Conservation (phyloP, 2,113 vertebrate species). For the Lamprotornis superbus region DNA sequence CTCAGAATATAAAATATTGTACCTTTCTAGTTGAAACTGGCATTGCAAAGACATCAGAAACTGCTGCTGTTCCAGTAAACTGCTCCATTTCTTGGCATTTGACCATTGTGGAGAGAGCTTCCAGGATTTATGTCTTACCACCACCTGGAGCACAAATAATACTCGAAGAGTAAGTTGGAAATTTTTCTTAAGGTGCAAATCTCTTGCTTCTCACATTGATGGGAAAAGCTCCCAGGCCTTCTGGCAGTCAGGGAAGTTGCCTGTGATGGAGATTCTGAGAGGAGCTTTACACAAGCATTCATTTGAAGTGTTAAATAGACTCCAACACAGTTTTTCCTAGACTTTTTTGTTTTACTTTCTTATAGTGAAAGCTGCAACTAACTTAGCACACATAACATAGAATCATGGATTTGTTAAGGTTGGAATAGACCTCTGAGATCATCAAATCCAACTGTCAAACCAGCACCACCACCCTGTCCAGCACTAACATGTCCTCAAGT, state of each 20-base stretch:
- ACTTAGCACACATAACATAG: not conserved
- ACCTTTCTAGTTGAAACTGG: not conserved
- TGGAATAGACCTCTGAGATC: not conserved
- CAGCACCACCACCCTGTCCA: not conserved
- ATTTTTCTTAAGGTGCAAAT: conserved; percentile 8
- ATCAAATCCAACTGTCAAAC: not conserved
- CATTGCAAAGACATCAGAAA: not conserved
- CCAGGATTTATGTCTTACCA: conserved; percentile 28
- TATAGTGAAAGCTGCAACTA: not conserved
- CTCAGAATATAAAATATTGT: conserved; percentile 8
- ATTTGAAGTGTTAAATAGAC: not conserved
- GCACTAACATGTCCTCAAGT: not conserved
- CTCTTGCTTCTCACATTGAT: not conserved
- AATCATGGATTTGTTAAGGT: not conserved
- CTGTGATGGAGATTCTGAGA: not conserved
- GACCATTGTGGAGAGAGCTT: not conserved
- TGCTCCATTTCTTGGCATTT: conserved; percentile 5
- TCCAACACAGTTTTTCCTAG: not conserved
- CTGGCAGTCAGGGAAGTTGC: not conserved
- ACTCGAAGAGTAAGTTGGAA: not conserved
- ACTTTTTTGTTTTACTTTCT: not conserved
- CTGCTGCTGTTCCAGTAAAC: conserved; percentile 47
- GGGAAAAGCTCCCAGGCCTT: not conserved
- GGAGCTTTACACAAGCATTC: not conserved
- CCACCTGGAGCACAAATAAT: conserved; percentile 4